Evolutionary conservation across 2,888 invertebrate genomes (phyloP), one percentile per base, ranked within the genome.

Genomic region (Drosophila histrio): DNA sequence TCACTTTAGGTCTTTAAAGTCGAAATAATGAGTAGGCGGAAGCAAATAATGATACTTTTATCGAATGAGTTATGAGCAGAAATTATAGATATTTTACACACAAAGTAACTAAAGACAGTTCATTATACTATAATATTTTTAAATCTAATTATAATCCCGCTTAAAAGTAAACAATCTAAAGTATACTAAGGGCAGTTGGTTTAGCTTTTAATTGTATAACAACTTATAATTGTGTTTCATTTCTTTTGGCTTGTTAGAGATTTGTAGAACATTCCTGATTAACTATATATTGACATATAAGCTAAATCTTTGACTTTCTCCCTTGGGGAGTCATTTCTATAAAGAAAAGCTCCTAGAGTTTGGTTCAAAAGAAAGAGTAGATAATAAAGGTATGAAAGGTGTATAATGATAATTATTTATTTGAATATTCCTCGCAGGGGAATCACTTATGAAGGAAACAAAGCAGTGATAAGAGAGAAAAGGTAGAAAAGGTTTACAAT

Each of bases 11-110:
- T 21, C 43, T 39, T n/a, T 32, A 8, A 26, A 52, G 11, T 53
- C 17, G 11, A 34, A 38, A 28, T 28, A 49, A 34, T 32, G n/a
- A 64, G 6, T 34, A 11, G 36, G 15, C 43, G 30, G 13, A 53
- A 53, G 34, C 13, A 13, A 22, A 54, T 50, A 49, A 49, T 50
- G 44, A 49, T 30, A 21, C 50, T 26, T 30, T 36, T 30, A 24
- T 26, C 8, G 13, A 26, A 11, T 19, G 8, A 11, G 5, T 8
- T 21, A 13, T 1, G 13, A 28, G 9, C 1, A 8, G 9, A 13
- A 13, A 6, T 41, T 11, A 4, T 8, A 5, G 26, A 26, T 0
- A 11, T 6, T 6, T 22, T 13, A 21, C n/a, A 11, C 6, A 39
- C 21, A 22, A 22, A 21, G 30, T 22, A 44, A 24, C 9, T 8